phyloP scores from a whole-genome alignment of 2,113 vertebrate genomes.

The Colistium nudipinnis region DNA sequence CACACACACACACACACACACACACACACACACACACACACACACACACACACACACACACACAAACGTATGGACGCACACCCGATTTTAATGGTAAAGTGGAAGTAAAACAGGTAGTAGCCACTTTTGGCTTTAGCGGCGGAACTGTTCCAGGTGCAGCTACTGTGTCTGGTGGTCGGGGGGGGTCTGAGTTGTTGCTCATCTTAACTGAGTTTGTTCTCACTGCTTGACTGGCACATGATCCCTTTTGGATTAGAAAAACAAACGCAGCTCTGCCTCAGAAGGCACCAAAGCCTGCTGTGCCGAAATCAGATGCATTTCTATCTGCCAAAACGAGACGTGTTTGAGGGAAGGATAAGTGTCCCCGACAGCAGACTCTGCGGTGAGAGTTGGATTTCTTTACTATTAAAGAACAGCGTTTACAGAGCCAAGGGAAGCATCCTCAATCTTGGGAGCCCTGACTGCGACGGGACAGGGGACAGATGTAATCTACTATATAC shows the following conservation, averaged over 20 bases:
- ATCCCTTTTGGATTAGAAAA: constrained; percentile 6
- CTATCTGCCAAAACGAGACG: background rate
- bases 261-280: background rate
- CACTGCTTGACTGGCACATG: constrained; percentile 12
- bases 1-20: background rate
- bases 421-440: no score
- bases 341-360: background rate
- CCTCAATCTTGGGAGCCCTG: background rate
- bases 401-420: background rate
- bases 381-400: background rate
- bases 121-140: background rate
- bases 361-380: background rate
- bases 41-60: background rate
- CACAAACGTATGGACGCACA: no score
- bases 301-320: constrained; percentile 10
- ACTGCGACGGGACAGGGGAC: background rate
- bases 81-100: no score
- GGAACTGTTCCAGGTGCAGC: background rate
- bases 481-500: background rate
- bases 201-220: constrained; percentile 4
- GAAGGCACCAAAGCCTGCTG: background rate
- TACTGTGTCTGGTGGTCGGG: no score
- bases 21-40: constrained; percentile 1
- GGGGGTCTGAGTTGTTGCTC: background rate
- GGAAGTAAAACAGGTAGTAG: no score